A percentile compares a stretch with the other conserved stretches of the same genome.
These are phyloP conservation scores for Callipepla squamata DNA, from an alignment of 2,113 vertebrate species.

Conservation along the genomic window DNA sequence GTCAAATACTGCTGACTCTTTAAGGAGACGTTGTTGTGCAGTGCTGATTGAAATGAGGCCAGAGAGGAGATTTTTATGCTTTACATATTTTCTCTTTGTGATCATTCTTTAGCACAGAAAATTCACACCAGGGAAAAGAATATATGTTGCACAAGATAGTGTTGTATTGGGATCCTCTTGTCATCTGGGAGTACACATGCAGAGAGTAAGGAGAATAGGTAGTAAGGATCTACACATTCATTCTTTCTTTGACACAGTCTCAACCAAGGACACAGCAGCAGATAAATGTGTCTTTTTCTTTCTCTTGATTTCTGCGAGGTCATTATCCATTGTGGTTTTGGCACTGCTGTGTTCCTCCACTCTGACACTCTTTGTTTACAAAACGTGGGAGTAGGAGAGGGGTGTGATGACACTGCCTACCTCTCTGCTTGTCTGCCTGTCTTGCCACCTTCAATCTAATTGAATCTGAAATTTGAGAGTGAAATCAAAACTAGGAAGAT, in stretches of 20 bases:
- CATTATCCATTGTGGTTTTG: not conserved
- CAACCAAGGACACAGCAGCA: not conserved
- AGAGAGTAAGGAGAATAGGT: not conserved
- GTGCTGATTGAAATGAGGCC: not conserved
- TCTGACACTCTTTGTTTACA: not conserved
- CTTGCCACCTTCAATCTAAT: not conserved
- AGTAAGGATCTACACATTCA: not conserved
- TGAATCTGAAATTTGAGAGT: not conserved
- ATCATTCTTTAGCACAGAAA: not conserved
- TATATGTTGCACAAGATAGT: not conserved
- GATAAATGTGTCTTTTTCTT: not conserved
- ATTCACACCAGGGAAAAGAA: not conserved
- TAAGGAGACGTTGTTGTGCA: not conserved
- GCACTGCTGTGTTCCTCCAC: not conserved
- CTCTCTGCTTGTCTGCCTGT: not conserved
- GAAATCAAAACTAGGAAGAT: not conserved
- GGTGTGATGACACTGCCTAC: not conserved
- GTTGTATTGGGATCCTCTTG: not conserved
- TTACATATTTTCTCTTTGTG: not conserved
- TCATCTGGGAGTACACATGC: not conserved
- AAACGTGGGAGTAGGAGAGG: accelerated
- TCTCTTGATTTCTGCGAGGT: not conserved
- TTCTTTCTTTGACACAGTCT: not conserved
- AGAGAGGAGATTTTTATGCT: not conserved
- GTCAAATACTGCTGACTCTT: not conserved